Conservation (phyloP, 2,113 vertebrate genomes). For the Leptobrachium leishanense region DNA sequence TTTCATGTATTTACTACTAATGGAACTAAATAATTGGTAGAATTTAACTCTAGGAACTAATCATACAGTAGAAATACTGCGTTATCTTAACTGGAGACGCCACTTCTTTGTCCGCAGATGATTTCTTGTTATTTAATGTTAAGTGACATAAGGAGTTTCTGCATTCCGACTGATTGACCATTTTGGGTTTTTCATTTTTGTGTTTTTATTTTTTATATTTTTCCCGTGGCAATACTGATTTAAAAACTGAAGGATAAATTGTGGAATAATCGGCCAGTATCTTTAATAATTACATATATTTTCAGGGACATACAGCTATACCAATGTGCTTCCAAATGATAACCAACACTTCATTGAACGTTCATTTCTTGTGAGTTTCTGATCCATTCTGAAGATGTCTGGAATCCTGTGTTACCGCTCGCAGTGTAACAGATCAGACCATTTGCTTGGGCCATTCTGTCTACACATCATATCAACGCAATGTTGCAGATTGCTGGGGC, state of each 20-base stretch:
- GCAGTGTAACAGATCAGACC: constrained; percentile 66
- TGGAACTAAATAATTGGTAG: constrained; percentile 66
- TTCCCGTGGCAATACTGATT: constrained; percentile 74
- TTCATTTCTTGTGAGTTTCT: constrained; percentile 74
- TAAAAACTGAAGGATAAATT: constrained; percentile 62
- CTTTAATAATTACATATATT: constrained; percentile 67
- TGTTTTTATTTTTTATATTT: too few species aligned
- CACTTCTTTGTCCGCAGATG: constrained; percentile 58
- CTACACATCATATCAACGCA: constrained; percentile 69
- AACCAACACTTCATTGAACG: constrained; percentile 68
- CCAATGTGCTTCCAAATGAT: constrained; percentile 82
- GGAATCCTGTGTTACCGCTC: constrained; percentile 63
- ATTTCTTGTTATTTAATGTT: constrained; percentile 62
- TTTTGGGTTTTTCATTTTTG: constrained; percentile 6
- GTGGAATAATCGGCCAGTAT: constrained; percentile 72
- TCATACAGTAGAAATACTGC: constrained; percentile 64
- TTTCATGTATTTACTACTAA: constrained; percentile 62
- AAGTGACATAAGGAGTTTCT: constrained; percentile 61
- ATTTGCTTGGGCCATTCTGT: constrained; percentile 83
- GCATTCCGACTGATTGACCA: constrained; percentile 60
- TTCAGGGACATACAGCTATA: constrained; percentile 86
- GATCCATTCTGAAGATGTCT: constrained; percentile 73
- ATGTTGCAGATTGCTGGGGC: constrained; percentile 58
- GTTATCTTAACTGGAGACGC: constrained; percentile 65
- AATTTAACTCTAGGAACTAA: constrained; percentile 59